A percentile compares a stretch with the other conserved stretches of the same genome.
Conservation (phyloP, 1,140 invertebrate genomes). For the Bemisia tabaci region DNA sequence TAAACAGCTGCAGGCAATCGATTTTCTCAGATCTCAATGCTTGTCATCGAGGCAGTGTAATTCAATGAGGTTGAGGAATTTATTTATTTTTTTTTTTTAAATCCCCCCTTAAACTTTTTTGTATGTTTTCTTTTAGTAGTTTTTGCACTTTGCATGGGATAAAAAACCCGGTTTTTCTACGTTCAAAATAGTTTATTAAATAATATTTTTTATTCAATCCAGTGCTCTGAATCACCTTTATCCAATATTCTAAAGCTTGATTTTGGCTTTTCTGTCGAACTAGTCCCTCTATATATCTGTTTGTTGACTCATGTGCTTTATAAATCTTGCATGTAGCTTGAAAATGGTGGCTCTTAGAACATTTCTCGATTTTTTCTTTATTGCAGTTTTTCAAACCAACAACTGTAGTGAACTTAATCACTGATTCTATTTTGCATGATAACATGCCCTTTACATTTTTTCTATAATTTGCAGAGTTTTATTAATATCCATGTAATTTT, state of each 20-base stretch:
- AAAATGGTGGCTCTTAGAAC: neutral
- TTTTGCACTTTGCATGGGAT: neutral
- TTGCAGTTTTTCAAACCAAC: neutral
- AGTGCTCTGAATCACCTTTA: no score
- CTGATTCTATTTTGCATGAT: neutral
- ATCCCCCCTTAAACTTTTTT: no score
- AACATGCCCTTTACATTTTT: neutral
- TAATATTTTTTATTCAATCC: neutral
- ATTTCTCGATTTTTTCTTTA: neutral
- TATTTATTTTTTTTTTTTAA: no score
- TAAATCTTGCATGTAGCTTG: neutral
- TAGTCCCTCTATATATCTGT: neutral
- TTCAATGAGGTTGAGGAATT: no score
- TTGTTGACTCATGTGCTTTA: neutral
- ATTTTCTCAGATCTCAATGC: no score
- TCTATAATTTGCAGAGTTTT: neutral
- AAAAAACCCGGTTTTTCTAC: neutral
- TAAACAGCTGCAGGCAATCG: no score
- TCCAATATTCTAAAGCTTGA: neutral
- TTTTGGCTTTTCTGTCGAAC: neutral
- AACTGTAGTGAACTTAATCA: neutral
- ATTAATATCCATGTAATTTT: neutral
- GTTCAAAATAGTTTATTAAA: neutral
- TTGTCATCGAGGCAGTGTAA: no score
- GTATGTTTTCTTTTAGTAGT: neutral